Evolutionary conservation across 2,888 invertebrate genomes (phyloP).

Genomic region (Actias luna): DNA sequence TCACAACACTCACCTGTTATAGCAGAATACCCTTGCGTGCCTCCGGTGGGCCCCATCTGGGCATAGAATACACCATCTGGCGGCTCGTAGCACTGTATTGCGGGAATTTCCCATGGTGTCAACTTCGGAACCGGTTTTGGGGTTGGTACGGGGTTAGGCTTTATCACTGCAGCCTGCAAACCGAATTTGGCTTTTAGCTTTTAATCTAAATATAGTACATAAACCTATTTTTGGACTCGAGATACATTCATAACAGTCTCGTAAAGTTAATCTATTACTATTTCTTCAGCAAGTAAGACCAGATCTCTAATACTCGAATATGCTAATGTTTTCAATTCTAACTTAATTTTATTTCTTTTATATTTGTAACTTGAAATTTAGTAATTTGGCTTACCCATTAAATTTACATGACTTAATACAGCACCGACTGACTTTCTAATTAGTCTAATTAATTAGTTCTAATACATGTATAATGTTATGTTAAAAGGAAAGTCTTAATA

Average conservation of each 20-base stretch:
- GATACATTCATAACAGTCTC: too few species aligned
- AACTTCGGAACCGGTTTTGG: conserved; percentile 84
- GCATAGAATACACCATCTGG: conserved; percentile 96
- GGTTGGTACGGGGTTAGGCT: conserved; percentile 73
- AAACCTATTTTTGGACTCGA: not conserved
- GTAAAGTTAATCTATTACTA: not conserved
- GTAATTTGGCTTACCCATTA: too few species aligned
- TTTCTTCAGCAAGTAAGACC: not conserved
- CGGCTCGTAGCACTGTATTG: conserved; percentile 94
- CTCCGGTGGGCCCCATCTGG: conserved; percentile 96
- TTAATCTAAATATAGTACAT: too few species aligned
- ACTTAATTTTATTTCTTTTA: not conserved
- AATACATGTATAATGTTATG: not conserved
- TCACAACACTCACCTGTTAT: conserved; percentile 86
- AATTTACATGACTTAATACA: too few species aligned
- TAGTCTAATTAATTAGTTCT: not conserved
- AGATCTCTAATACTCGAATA: not conserved
- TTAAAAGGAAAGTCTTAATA: too few species aligned
- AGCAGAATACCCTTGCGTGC: conserved; percentile 93
- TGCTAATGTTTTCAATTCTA: not conserved
- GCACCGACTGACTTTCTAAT: too few species aligned
- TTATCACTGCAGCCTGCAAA: conserved; percentile 45
- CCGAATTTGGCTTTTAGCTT: not conserved
- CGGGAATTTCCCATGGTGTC: conserved; percentile 91
- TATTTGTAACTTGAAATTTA: too few species aligned